Evolutionary conservation across 2,113 vertebrate species (phyloP), one percentile per base, ranked within the genome.

Genomic region (Andinoacara biseriatus): DNA sequence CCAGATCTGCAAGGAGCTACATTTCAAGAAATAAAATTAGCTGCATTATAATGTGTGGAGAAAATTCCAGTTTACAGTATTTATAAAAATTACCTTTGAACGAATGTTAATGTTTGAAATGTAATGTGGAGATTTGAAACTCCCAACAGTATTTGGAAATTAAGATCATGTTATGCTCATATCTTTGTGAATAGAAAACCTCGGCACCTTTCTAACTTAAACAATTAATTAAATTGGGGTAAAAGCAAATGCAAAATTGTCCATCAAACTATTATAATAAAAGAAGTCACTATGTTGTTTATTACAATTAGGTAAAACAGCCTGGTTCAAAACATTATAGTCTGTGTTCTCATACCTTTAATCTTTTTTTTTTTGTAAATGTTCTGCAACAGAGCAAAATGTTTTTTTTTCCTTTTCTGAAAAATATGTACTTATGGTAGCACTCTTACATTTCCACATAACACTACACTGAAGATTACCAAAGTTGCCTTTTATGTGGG

Each of bases 1-100:
- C 98, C 83, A 99, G 93, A 92, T 99, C 98, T 38, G 97, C 98
- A 78, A 99, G 95, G 31, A 99, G 95, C 98, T 99, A 79, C 74
- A 91, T 65, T 69, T 29, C 9, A 89, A 65, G 11, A 78, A 78
- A 86, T 54, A 58, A 46, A 59, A 75, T 35, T 22, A 24, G 18
- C 22, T 63, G 20, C 13, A 76, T 58, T 26, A 62, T 22, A 2
- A 33, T 59, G 15, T 81, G 40, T 5, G 26, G 7, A 1, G 11
- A 52, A 29, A 54, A 33, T 29, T 9, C 33, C 17, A 43, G 3
- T 83, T 20, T 31, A 52, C 29, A 46, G 65, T n/a, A 31, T 72
- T 29, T 52, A 26, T 22, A 76, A 4, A 74, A 58, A 74, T 67
- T 4, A 26, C 9, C 2, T 58, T 24, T 69, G 17, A 67, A 40